A percentile compares a stretch with the other conserved stretches of the same genome.
These are phyloP conservation scores for Salticus scenicus DNA, from an alignment of 2,888 invertebrate species.

Conservation along the genomic window DNA sequence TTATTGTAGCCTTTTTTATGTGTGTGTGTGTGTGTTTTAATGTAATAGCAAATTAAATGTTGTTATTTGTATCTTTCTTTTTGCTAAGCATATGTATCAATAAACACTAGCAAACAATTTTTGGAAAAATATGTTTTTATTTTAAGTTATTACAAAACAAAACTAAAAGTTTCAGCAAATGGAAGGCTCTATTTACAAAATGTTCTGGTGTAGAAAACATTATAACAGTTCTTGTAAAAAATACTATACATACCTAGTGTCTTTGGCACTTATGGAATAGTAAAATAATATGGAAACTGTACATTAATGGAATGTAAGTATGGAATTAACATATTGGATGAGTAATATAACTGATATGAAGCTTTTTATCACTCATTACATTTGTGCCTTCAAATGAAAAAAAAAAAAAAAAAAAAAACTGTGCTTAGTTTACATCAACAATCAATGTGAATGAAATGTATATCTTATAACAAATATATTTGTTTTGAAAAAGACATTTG, in stretches of 20 bases:
- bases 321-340: constrained; percentile 29
- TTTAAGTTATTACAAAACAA: constrained; percentile 39
- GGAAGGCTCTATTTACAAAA: constrained; percentile 42
- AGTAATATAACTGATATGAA: neutral
- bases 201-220: neutral
- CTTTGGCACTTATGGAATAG: constrained; percentile 58
- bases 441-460: neutral
- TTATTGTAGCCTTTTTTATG: no score
- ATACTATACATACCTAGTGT: constrained; percentile 40
- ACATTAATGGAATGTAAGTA: constrained; percentile 65
- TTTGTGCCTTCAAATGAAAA: constrained; percentile 27
- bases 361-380: constrained; percentile 10
- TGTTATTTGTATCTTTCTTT: no score
- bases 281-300: constrained; percentile 22
- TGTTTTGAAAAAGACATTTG: neutral
- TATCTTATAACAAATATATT: neutral
- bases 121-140: no score
- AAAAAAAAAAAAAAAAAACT: no score
- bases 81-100: no score
- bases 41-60: no score
- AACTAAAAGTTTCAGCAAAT: constrained; percentile 19
- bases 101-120: no score
- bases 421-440: constrained; percentile 40
- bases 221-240: constrained; percentile 26
- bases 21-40: no score